Percentiles rank a stretch among this genome's conserved stretches.
Conservation (phyloP, 2,113 vertebrate species). For the Dolichotis patagonum region DNA sequence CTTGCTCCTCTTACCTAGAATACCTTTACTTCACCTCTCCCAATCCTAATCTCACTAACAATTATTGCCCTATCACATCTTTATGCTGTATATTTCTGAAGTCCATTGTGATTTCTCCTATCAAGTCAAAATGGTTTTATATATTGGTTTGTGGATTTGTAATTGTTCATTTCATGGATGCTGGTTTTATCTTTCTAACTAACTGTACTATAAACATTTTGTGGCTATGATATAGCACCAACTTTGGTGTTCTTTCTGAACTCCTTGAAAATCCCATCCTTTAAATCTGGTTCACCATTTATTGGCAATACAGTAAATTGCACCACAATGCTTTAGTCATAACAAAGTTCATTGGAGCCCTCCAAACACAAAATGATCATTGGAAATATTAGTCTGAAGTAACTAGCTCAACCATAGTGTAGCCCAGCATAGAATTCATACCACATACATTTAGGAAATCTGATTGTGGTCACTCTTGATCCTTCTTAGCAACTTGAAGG, state of each 20-base stretch:
- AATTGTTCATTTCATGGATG: not conserved
- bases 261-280: not conserved
- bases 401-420: constrained; percentile 29
- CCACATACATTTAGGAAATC: constrained; percentile 42
- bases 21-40: not conserved
- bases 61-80: not conserved
- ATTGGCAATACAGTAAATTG: constrained; percentile 4
- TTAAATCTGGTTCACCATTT: not conserved
- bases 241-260: constrained; percentile 39
- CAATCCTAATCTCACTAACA: not conserved
- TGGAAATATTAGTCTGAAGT: constrained; percentile 43
- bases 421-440: constrained; percentile 32
- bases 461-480: constrained; percentile 15
- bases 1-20: not conserved
- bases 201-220: constrained; percentile 6
- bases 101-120: not conserved
- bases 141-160: not conserved
- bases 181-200: constrained; percentile 38
- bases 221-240: not conserved
- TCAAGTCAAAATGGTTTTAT: not conserved
- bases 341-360: not conserved
- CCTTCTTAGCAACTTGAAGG: constrained; percentile 52
- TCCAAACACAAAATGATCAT: constrained; percentile 39
- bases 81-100: constrained; percentile 1
- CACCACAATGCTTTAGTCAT: not conserved